These are phyloP conservation scores for Metacarcinus magister DNA, from an alignment of 2,888 invertebrate genomes.

Conservation along the genomic window DNA sequence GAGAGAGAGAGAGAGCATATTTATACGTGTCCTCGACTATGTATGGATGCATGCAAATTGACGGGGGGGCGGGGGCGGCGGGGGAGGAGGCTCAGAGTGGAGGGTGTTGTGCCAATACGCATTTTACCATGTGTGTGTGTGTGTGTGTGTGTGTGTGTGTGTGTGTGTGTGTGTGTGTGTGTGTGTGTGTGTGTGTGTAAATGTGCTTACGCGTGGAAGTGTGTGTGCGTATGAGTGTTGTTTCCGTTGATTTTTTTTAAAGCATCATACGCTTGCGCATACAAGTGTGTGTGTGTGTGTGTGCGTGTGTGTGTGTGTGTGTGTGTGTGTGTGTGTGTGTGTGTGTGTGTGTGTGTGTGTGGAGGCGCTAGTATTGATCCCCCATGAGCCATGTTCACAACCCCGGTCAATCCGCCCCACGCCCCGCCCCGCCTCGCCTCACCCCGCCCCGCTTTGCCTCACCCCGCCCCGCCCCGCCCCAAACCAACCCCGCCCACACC, in stretches of 20 bases:
- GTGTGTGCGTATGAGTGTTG: not conserved
- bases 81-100: not conserved
- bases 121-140: not conserved
- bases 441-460: not conserved
- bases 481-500: too few species aligned
- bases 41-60: conserved; percentile 41
- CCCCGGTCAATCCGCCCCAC: not conserved
- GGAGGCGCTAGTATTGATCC: not conserved
- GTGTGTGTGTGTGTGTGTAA: conserved; percentile 6
- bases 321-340: conserved; percentile 44
- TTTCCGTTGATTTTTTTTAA: not conserved
- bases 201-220: not conserved
- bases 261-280: not conserved
- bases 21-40: conserved; percentile 38
- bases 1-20: conserved; percentile 37
- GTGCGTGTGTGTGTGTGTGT: conserved; percentile 31
- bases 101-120: not conserved
- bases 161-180: conserved; percentile 40
- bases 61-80: not conserved
- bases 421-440: not conserved
- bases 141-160: conserved; percentile 42
- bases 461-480: not conserved
- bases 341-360: conserved; percentile 48
- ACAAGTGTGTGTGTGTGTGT: not conserved
- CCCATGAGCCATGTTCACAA: conserved; percentile 1